Evolutionary conservation across 2,888 invertebrate genomes (phyloP), one percentile per base, ranked within the genome.

Genomic region (Oligia fasciuncula): DNA sequence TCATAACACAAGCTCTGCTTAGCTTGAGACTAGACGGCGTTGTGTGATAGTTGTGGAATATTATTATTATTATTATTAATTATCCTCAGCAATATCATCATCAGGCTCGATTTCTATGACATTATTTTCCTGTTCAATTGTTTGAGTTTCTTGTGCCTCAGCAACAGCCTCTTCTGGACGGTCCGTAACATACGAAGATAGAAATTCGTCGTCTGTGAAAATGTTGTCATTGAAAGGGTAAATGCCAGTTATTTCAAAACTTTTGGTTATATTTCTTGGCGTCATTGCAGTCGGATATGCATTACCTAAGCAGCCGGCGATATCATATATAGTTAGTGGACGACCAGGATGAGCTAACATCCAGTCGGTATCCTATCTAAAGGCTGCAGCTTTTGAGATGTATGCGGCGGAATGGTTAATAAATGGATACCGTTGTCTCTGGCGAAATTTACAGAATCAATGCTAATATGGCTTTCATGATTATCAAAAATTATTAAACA

Each of bases 111-210:
- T 67, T 67, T 69, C 69, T 51, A 69, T 69, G 69, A 69, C 51
- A 69, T 69, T 69, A 29, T 69, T 69, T 69, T 69, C 69, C 43
- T 43, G 67, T n/a, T n/a, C 60, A 60, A 60, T 60, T 60, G 60
- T 60, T 60, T n/a, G n/a, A 51, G 51, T 17, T 60, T 60, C 60
- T 60, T 60, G n/a, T 60, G 60, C n/a, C n/a, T n/a, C 60, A 62
- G 62, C 14, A 62, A 62, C 29, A 29, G 29, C 13, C 13, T 60
- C 60, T 60, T 76, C 70, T 19, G 51, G 76, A 6, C 86, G 71
- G 72, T 90, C 87, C 23, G 90, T 89, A 77, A 90, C 87, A 13
- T 62, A 72, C 19, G 62, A 72, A 4, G 23, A n/a, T 46, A 62
- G 8, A 19, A 60, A 72, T 62, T 62, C 72, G 19, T 72, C 62